These are phyloP conservation scores for Lordiphosa stackelbergi DNA, from an alignment of 1,140 invertebrate species.

Conservation along the genomic window DNA sequence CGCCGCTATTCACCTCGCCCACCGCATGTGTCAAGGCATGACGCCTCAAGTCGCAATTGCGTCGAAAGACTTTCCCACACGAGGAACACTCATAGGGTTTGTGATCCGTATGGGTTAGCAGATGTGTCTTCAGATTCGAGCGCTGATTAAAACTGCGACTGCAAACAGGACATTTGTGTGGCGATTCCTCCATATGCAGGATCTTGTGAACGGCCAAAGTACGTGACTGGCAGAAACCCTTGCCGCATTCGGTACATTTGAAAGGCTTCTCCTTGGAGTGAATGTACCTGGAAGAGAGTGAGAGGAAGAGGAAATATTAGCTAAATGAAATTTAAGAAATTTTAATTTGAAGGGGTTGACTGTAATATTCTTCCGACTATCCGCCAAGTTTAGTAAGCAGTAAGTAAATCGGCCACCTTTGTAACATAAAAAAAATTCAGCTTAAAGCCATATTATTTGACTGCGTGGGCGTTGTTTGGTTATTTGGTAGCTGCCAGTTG, in stretches of 20 bases:
- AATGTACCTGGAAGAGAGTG: constrained; percentile 88
- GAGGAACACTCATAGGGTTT: constrained; percentile 95
- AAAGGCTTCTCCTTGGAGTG: constrained; percentile 98
- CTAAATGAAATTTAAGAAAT: constrained; percentile 27
- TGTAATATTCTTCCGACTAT: too few relatives aligned
- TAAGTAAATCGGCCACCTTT: too few relatives aligned
- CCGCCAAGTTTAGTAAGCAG: too few relatives aligned
- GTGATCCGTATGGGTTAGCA: constrained; percentile 96
- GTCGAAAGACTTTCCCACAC: constrained; percentile 91
- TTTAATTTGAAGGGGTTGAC: background rate
- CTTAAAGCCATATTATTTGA: constrained; percentile 15
- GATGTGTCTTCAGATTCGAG: constrained; percentile 94
- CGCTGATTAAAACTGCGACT: constrained; percentile 93
- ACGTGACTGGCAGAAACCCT: constrained; percentile 96
- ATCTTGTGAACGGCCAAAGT: constrained; percentile 96
- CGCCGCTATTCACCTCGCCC: constrained; percentile 85
- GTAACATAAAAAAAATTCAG: background rate
- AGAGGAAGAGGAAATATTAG: constrained; percentile 59
- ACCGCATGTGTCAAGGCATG: constrained; percentile 92
- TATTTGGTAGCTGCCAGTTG: constrained; percentile 31
- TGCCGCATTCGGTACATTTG: constrained; percentile 96
- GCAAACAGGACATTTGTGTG: constrained; percentile 94
- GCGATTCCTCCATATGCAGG: constrained; percentile 93
- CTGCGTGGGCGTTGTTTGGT: constrained; percentile 30
- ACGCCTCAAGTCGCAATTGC: constrained; percentile 90